Conservation (phyloP, 37 sponge, comb jelly and placozoan genomes). For the Hexactinellida sp. region DNA sequence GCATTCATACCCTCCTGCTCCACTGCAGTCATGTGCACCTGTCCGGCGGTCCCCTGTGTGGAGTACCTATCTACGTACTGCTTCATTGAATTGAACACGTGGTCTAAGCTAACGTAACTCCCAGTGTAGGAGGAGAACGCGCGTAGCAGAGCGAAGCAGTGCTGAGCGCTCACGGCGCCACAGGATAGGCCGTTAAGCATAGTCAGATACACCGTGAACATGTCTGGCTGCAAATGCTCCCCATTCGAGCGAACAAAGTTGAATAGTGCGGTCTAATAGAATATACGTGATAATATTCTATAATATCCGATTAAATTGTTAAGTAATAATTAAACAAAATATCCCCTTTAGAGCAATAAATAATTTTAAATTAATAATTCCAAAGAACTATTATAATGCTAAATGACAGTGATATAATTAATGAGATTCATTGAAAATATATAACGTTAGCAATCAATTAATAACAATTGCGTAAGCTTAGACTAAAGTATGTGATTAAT, state of each 20-base stretch:
- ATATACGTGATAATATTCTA: background rate
- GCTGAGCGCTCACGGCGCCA: slow-evolving; percentile 45
- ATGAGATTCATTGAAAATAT: too few species aligned
- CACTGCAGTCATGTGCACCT: slow-evolving; percentile 42
- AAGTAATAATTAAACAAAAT: too few species aligned
- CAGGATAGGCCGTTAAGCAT: slow-evolving; percentile 66
- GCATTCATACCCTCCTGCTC: slow-evolving; percentile 71
- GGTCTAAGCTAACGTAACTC: slow-evolving; percentile 76
- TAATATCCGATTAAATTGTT: too few species aligned
- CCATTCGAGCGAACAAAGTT: slow-evolving; percentile 70
- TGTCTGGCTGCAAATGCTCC: slow-evolving; percentile 58
- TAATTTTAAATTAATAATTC: too few species aligned
- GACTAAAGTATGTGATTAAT: too few species aligned
- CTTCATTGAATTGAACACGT: slow-evolving; percentile 78
- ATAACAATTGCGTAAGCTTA: too few species aligned
- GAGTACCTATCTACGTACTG: slow-evolving; percentile 37
- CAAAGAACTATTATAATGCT: too few species aligned
- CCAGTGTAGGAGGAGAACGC: slow-evolving; percentile 29
- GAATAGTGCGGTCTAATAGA: slow-evolving; percentile 48
- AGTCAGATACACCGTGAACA: slow-evolving; percentile 71
- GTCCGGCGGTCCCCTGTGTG: background rate
- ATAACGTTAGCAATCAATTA: too few species aligned
- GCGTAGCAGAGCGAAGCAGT: slow-evolving; percentile 66
- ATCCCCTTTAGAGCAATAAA: too few species aligned
- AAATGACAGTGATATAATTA: too few species aligned